A percentile compares a stretch with the other conserved stretches of the same genome.
phyloP scores from a whole-genome alignment of 1,140 invertebrate genomes.

The Diorhabda carinulata region DNA sequence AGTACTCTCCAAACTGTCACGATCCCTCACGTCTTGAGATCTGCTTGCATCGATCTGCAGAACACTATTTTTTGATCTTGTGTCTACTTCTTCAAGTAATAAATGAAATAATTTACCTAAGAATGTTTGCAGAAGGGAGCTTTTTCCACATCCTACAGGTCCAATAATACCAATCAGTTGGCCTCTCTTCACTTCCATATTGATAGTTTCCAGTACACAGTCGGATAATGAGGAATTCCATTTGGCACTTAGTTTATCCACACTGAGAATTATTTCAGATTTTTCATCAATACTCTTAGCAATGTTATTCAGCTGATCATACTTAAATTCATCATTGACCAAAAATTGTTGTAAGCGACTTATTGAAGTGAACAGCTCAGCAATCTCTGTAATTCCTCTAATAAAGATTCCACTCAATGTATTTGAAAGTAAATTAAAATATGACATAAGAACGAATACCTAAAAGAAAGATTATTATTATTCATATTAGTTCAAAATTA shows the following conservation, averaged over 20 bases:
- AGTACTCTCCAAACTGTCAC: too few relatives aligned
- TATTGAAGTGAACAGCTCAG: constrained; percentile 58
- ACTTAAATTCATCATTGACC: constrained; percentile 51
- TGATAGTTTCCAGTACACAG: constrained; percentile 50
- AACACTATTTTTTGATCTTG: too few relatives aligned
- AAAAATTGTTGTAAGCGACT: constrained; percentile 54
- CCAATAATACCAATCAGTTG: constrained; percentile 60
- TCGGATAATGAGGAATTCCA: constrained; percentile 42
- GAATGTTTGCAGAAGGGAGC: constrained; percentile 47
- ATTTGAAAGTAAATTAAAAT: constrained; percentile 59
- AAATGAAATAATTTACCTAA: constrained; percentile 41
- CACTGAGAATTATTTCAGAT: constrained; percentile 28
- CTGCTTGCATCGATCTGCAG: too few relatives aligned
- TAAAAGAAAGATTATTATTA: constrained; percentile 1
- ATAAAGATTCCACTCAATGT: constrained; percentile 67
- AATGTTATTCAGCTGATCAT: constrained; percentile 3
- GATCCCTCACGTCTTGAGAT: too few relatives aligned
- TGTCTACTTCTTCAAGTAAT: not conserved
- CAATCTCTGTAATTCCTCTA: constrained; percentile 59
- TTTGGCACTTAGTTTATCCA: constrained; percentile 46
- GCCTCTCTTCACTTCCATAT: constrained; percentile 51
- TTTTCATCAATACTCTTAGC: not conserved
- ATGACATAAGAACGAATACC: constrained; percentile 61
- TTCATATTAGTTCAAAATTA: too few relatives aligned
- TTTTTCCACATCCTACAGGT: constrained; percentile 60